A percentile compares a stretch with the other conserved stretches of the same genome.
phyloP scores from a whole-genome alignment of 2,888 invertebrate genomes.

The Piscicola geometra region DNA sequence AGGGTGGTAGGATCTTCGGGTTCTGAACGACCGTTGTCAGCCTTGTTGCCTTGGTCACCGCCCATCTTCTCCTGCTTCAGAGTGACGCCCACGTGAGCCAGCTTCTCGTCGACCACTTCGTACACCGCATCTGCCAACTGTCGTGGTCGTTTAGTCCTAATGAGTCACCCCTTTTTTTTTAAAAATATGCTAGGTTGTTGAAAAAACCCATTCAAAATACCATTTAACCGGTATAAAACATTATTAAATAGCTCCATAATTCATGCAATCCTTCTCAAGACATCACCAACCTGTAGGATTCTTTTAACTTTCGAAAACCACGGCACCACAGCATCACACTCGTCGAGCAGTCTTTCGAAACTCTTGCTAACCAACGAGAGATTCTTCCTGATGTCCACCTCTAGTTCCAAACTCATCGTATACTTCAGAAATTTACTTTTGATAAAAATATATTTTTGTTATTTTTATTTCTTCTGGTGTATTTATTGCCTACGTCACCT shows the following conservation, averaged over 20 bases:
- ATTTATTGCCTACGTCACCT: too few relatives aligned
- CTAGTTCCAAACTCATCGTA: not conserved
- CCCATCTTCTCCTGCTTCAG: not conserved
- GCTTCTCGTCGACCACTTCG: conserved; percentile 15
- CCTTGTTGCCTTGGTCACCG: conserved; percentile 5
- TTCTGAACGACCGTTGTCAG: too few relatives aligned
- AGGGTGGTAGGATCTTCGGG: not conserved
- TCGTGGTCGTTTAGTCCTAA: too few relatives aligned
- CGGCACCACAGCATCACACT: conserved; percentile 10
- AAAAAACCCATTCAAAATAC: too few relatives aligned
- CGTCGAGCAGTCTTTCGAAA: conserved; percentile 16
- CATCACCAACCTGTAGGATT: conserved; percentile 11
- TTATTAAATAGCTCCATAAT: too few relatives aligned
- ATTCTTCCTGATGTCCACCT: conserved; percentile 8
- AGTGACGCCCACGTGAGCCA: not conserved
- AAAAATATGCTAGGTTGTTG: too few relatives aligned
- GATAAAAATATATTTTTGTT: too few relatives aligned
- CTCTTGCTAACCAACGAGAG: not conserved
- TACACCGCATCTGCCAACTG: conserved; percentile 20
- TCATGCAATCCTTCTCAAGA: not conserved
- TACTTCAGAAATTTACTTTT: too few relatives aligned
- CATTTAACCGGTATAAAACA: too few relatives aligned
- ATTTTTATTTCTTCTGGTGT: too few relatives aligned
- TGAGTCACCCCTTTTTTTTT: too few relatives aligned
- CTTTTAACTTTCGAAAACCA: conserved; percentile 25